Evolutionary conservation across 1,140 invertebrate species (phyloP).

Genomic region (Cherax quadricarinatus): DNA sequence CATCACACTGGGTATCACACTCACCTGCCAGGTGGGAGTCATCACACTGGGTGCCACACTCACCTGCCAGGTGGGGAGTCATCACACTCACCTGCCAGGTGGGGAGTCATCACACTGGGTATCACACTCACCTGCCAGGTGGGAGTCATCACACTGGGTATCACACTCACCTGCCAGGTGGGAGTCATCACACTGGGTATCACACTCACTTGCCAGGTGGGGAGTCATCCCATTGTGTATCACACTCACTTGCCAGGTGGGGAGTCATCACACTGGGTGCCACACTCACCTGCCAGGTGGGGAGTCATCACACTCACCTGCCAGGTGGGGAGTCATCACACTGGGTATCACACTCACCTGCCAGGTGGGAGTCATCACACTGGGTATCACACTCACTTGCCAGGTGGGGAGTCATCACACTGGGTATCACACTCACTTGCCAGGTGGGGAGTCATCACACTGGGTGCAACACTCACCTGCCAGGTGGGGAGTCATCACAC

Average conservation of each 20-base stretch:
- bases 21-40: background rate
- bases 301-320: no score
- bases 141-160: conserved; percentile 53
- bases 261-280: conserved; percentile 56
- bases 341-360: conserved; percentile 6
- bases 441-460: conserved; percentile 3
- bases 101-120: conserved; percentile 3
- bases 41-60: conserved; percentile 66
- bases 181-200: no score
- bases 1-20: conserved; percentile 6
- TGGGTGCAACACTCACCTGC: conserved; percentile 1
- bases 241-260: background rate
- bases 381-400: conserved; percentile 62
- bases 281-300: conserved; percentile 48
- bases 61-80: background rate
- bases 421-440: no score
- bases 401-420: background rate
- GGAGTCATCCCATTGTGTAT: background rate
- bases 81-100: no score
- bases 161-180: conserved; percentile 51
- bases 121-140: background rate
- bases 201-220: no score
- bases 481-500: no score
- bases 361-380: conserved; percentile 39
- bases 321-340: no score